These are phyloP conservation scores for Plutella xylostella DNA, from an alignment of 2,888 invertebrate species.

Conservation along the genomic window DNA sequence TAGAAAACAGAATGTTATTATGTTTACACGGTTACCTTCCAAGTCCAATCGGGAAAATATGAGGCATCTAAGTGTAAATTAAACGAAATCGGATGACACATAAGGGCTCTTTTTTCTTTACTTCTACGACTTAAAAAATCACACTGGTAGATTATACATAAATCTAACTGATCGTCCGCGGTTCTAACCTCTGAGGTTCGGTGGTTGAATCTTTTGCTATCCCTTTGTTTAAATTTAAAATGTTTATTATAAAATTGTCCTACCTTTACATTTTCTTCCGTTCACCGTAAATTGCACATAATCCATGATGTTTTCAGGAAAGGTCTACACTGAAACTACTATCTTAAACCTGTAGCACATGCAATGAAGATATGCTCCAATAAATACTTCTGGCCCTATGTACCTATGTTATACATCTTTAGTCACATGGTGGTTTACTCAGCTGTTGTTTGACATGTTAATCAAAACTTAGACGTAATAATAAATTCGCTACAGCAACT, in stretches of 20 bases:
- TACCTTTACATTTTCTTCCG: constrained; percentile 19
- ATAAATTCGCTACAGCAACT: no score
- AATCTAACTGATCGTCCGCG: not conserved
- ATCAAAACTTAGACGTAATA: no score
- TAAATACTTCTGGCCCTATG: no score
- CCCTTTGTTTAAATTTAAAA: not conserved
- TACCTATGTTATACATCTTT: no score
- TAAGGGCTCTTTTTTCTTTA: not conserved
- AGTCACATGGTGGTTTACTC: no score
- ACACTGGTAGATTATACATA: not conserved
- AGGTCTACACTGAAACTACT: no score
- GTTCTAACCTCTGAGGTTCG: not conserved
- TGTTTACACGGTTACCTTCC: not conserved
- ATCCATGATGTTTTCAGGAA: not conserved
- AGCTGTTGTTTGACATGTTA: no score
- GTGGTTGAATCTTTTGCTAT: not conserved
- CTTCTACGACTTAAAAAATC: not conserved
- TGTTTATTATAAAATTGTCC: not conserved
- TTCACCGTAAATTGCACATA: not conserved
- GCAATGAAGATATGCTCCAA: no score
- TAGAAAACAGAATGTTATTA: not conserved
- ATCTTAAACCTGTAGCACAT: no score
- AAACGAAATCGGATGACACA: not conserved
- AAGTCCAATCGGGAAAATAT: not conserved
- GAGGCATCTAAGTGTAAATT: not conserved